phyloP scores from a whole-genome alignment of 2,113 vertebrate species.

The Phycodurus eques region DNA sequence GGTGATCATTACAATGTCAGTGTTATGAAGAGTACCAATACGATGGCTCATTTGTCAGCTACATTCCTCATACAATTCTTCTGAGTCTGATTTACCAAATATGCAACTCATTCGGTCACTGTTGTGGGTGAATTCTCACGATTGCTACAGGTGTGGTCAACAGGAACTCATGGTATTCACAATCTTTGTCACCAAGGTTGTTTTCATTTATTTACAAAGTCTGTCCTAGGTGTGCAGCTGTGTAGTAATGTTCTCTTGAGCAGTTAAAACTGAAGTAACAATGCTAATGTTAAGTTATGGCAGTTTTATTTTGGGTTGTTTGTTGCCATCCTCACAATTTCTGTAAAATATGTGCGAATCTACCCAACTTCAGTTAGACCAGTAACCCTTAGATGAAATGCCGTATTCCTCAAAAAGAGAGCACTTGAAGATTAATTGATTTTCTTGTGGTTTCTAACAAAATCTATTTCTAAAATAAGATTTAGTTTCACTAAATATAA shows the following conservation, averaged over 20 bases:
- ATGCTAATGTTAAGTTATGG: neutral
- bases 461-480: neutral
- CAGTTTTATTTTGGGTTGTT: constrained; percentile 16
- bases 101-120: constrained; percentile 55
- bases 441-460: neutral
- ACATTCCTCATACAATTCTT: constrained; percentile 55
- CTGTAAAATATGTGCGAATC: neutral
- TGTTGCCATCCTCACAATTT: constrained; percentile 7
- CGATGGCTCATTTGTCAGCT: constrained; percentile 58
- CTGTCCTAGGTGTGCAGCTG: neutral
- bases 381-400: constrained; percentile 17
- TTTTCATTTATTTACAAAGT: constrained; percentile 7
- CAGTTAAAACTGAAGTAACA: neutral
- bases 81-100: constrained; percentile 54
- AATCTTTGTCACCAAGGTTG: constrained; percentile 23
- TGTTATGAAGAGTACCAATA: constrained; percentile 43
- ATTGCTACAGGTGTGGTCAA: constrained; percentile 42
- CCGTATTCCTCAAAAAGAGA: neutral
- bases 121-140: constrained; percentile 53
- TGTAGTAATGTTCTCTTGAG: neutral
- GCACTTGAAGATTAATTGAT: neutral
- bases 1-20: constrained; percentile 61
- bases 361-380: neutral
- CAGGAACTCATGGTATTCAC: constrained; percentile 28
- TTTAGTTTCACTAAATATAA: neutral